Evolutionary conservation across 2,797 vertebrate species (phyloP).

Genomic region (Rallus crepitans): DNA sequence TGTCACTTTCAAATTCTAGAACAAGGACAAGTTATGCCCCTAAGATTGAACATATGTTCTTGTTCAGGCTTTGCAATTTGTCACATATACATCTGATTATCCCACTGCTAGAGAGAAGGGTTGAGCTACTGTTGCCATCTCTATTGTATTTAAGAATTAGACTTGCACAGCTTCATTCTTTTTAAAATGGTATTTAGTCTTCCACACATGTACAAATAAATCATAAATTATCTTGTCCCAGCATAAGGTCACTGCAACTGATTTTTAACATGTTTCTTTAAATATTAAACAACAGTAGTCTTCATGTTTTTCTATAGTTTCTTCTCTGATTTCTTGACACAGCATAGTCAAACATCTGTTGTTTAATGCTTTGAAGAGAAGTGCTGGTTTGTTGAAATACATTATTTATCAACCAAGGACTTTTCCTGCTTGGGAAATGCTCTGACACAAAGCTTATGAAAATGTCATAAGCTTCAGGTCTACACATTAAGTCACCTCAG

Average conservation of each 20-base stretch:
- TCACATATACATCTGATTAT: slow-evolving; percentile 28
- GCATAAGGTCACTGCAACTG: neutral
- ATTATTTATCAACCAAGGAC: neutral
- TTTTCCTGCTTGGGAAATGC: neutral
- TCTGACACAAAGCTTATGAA: neutral
- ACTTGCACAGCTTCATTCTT: neutral
- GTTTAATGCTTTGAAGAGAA: neutral
- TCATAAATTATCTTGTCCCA: neutral
- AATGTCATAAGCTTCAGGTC: neutral
- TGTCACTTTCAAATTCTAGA: neutral
- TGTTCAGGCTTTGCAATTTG: slow-evolving; percentile 22
- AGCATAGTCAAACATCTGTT: neutral
- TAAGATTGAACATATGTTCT: slow-evolving; percentile 11
- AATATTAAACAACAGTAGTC: neutral
- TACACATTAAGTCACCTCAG: neutral
- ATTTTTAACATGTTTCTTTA: neutral
- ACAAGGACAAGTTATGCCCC: slow-evolving; percentile 3
- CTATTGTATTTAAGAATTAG: slow-evolving; percentile 10
- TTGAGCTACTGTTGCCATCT: neutral
- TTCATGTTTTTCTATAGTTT: neutral
- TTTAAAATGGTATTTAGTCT: neutral
- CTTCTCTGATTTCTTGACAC: neutral
- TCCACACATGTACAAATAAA: neutral
- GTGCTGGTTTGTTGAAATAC: neutral
- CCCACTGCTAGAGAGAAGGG: neutral